phyloP scores from a whole-genome alignment of 2,113 vertebrate genomes.

The Athene noctua region DNA sequence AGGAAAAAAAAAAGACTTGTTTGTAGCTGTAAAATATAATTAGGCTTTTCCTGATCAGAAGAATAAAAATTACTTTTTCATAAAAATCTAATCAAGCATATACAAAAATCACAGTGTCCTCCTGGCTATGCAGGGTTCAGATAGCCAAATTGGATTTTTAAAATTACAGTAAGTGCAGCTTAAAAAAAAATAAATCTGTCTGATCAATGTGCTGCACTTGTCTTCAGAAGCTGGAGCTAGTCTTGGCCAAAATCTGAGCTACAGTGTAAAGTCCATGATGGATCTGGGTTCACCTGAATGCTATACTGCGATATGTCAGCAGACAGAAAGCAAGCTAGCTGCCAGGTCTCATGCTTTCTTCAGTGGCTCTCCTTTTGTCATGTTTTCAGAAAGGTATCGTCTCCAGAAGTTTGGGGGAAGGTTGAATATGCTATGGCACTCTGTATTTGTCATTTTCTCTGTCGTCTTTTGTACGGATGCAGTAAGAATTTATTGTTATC shows the following conservation, averaged over 20 bases:
- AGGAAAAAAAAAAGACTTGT: background rate
- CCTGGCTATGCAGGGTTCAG: constrained; percentile 43
- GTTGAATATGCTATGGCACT: constrained; percentile 45
- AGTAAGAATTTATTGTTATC: constrained; percentile 76
- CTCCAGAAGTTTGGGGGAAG: constrained; percentile 52
- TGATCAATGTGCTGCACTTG: background rate
- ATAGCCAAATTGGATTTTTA: constrained; percentile 39
- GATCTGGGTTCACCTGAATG: constrained; percentile 47
- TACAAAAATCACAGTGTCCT: background rate
- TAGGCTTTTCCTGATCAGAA: constrained; percentile 28
- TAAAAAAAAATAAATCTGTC: background rate
- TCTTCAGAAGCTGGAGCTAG: constrained; percentile 58
- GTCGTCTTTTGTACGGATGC: constrained; percentile 72
- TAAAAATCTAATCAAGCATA: constrained; percentile 12
- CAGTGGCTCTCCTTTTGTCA: constrained; percentile 46
- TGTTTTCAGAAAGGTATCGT: constrained; percentile 21
- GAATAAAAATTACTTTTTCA: constrained; percentile 36
- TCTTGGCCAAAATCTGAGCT: constrained; percentile 59
- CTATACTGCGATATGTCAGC: background rate
- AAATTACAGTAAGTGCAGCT: constrained; percentile 38
- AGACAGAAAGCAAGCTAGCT: constrained; percentile 58
- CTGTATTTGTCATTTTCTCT: constrained; percentile 64
- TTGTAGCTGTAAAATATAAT: constrained; percentile 31
- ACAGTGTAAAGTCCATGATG: background rate
- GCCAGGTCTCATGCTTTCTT: constrained; percentile 66